A percentile compares a stretch with the other conserved stretches of the same genome.
These are phyloP conservation scores for Mechanitis mazaeus DNA, from an alignment of 2,888 invertebrate genomes.

Conservation along the genomic window DNA sequence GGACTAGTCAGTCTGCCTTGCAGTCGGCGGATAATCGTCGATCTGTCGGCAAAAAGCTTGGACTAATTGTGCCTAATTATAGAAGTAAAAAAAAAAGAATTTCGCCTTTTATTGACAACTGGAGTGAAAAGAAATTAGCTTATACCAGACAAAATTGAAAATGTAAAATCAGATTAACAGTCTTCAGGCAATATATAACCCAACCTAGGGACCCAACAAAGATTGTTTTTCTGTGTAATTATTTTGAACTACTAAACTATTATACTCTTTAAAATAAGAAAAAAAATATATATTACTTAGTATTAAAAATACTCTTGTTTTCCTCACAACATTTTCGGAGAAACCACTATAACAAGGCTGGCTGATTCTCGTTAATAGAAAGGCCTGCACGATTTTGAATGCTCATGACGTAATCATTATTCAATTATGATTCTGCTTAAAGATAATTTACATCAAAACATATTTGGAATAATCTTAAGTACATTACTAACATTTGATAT, in stretches of 20 bases:
- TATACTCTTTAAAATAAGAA: not conserved
- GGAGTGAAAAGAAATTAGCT: too few relatives aligned
- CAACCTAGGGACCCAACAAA: too few relatives aligned
- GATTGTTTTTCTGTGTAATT: too few relatives aligned
- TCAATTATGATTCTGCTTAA: constrained; percentile 7
- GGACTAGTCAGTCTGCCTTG: too few relatives aligned
- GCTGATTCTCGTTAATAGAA: constrained; percentile 21
- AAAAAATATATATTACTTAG: not conserved
- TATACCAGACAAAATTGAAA: too few relatives aligned
- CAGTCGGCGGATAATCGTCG: too few relatives aligned
- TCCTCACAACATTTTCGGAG: constrained; percentile 27
- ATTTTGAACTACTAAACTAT: not conserved
- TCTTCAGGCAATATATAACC: too few relatives aligned
- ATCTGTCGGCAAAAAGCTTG: too few relatives aligned
- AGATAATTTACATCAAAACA: not conserved
- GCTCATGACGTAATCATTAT: constrained; percentile 11
- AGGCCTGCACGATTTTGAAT: constrained; percentile 26
- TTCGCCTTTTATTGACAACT: too few relatives aligned
- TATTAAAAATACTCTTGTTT: constrained; percentile 15
- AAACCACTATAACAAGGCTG: constrained; percentile 24
- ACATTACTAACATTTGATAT: not conserved
- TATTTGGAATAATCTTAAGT: constrained; percentile 7
- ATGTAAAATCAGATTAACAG: too few relatives aligned
- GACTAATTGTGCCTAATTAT: too few relatives aligned
- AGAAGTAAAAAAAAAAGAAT: too few relatives aligned